phyloP scores from a whole-genome alignment of 2,113 vertebrate genomes.

The Oncorhynchus tshawytscha region DNA sequence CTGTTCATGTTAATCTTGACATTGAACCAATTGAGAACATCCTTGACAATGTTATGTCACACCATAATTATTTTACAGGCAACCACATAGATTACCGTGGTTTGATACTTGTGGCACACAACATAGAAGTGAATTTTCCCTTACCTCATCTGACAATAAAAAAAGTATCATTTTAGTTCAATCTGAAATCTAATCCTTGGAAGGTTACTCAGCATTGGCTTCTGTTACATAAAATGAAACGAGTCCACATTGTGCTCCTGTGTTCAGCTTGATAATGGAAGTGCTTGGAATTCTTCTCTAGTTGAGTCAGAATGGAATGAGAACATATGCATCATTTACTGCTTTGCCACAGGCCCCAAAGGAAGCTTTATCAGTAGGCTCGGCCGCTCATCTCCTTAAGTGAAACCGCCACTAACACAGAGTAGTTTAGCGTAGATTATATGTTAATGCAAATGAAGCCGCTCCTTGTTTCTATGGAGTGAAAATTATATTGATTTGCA shows the following conservation, averaged over 20 bases:
- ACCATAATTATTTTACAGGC: neutral
- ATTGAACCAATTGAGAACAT: neutral
- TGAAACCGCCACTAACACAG: neutral
- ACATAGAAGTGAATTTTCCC: too few relatives aligned
- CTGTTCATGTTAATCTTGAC: neutral
- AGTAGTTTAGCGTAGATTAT: neutral
- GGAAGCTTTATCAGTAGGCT: slow-evolving; percentile 11
- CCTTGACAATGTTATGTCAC: neutral
- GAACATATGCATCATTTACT: slow-evolving; percentile 32
- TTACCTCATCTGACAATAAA: neutral
- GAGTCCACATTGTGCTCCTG: slow-evolving; percentile 6
- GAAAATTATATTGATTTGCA: neutral
- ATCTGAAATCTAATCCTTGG: neutral
- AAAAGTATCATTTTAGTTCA: neutral
- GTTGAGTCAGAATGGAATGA: slow-evolving; percentile 17
- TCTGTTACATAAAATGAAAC: neutral
- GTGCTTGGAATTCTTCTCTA: slow-evolving; percentile 2
- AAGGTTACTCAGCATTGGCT: neutral
- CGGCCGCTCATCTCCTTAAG: neutral
- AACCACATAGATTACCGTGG: slow-evolving; percentile 1
- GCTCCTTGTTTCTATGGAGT: neutral
- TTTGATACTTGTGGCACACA: neutral
- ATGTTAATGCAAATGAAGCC: neutral
- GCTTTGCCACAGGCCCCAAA: slow-evolving; percentile 27
- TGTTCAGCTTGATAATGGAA: slow-evolving; percentile 23